Evolutionary conservation across 2,888 invertebrate genomes (phyloP).

Genomic region (Euplagia quadripunctaria): DNA sequence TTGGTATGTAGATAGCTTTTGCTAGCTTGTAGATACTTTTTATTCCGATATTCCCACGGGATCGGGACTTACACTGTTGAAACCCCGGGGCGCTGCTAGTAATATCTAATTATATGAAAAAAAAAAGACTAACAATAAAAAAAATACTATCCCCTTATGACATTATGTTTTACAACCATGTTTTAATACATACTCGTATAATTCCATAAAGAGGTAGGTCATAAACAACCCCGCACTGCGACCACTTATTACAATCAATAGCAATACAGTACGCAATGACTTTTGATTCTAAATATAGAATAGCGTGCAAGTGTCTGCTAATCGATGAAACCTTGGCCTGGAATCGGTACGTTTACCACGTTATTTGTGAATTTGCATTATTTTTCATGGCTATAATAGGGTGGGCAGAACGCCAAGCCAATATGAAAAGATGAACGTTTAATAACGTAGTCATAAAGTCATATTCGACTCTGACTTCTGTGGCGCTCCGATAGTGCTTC

Average conservation of each 20-base stretch:
- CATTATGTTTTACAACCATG: neutral
- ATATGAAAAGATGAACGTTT: neutral
- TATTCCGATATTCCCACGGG: too few species aligned
- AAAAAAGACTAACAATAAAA: neutral
- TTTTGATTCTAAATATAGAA: conserved; percentile 67
- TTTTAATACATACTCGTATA: neutral
- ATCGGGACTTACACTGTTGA: too few species aligned
- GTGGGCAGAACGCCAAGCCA: conserved; percentile 34
- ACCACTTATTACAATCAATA: conserved; percentile 47
- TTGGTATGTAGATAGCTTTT: too few species aligned
- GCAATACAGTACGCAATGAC: conserved; percentile 32
- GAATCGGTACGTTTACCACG: conserved; percentile 58
- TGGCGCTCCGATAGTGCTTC: too few species aligned
- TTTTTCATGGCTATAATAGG: conserved; percentile 37
- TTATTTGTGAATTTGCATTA: conserved; percentile 56
- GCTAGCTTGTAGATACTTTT: too few species aligned
- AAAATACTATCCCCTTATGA: neutral
- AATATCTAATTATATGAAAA: neutral
- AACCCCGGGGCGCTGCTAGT: too few species aligned
- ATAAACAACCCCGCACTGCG: conserved; percentile 42
- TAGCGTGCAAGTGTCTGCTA: conserved; percentile 66
- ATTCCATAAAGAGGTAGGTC: neutral
- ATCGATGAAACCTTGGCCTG: conserved; percentile 81
- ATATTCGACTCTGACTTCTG: too few species aligned
- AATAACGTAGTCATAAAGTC: neutral